Conservation (phyloP, 2,113 vertebrate species). For the Agapornis roseicollis region DNA sequence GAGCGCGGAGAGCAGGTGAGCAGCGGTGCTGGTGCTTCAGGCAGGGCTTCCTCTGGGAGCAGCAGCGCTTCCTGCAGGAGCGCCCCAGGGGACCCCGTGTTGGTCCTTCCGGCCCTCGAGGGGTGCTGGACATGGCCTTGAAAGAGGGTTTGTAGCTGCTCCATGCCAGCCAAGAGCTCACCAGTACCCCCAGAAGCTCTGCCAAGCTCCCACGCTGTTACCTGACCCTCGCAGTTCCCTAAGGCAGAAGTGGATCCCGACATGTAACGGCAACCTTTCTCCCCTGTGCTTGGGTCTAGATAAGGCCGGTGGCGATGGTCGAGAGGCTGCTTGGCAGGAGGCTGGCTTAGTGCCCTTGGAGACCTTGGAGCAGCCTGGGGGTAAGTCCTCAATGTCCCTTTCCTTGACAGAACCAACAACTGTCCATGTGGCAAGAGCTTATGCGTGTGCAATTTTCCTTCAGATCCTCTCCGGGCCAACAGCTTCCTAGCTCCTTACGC, state of each 20-base stretch:
- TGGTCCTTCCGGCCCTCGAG: not conserved
- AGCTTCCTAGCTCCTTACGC: not conserved
- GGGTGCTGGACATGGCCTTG: not conserved
- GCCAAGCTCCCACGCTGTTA: not conserved
- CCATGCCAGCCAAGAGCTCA: too few relatives aligned
- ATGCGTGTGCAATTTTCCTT: not conserved
- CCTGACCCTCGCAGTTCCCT: not conserved
- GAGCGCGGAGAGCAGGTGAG: not conserved
- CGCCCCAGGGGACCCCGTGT: not conserved
- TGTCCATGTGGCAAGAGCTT: not conserved
- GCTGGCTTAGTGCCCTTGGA: too few relatives aligned
- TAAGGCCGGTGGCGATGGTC: too few relatives aligned
- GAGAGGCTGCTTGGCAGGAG: too few relatives aligned
- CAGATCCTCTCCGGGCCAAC: not conserved
- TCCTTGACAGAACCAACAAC: not conserved
- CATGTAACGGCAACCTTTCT: not conserved
- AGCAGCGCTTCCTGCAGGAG: not conserved
- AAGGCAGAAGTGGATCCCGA: not conserved
- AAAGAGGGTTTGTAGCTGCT: not conserved
- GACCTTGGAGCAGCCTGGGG: not conserved
- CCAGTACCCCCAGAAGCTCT: not conserved
- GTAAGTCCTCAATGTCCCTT: not conserved
- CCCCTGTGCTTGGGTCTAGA: not conserved
- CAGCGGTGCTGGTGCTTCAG: not conserved
- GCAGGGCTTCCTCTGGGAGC: not conserved